Conservation (phyloP, 2,113 vertebrate genomes). For the Plecotus auritus region DNA sequence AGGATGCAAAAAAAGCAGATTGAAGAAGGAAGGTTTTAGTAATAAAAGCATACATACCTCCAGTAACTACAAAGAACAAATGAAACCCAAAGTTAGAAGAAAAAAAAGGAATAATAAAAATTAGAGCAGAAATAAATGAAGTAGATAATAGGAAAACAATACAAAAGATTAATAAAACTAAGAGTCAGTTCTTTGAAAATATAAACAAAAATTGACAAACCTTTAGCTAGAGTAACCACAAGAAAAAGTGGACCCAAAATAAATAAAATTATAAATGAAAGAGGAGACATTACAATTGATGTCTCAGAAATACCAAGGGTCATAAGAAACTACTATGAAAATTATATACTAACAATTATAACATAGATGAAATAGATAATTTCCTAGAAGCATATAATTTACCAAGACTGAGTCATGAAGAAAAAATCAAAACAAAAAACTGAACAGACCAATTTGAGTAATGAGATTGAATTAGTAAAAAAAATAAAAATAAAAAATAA, state of each 20-base stretch:
- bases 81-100: not conserved
- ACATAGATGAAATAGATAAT: not conserved
- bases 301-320: not conserved
- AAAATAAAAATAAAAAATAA: too few species aligned
- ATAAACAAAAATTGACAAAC: not conserved
- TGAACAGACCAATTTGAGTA: not conserved
- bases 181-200: not conserved
- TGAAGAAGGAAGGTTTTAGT: not conserved
- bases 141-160: not conserved
- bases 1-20: not conserved
- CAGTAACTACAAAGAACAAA: not conserved
- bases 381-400: not conserved
- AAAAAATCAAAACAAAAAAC: not conserved
- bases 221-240: not conserved
- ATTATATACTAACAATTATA: not conserved
- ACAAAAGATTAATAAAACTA: not conserved
- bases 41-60: not conserved
- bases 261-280: not conserved
- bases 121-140: not conserved
- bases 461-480: not conserved
- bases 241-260: not conserved
- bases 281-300: not conserved
- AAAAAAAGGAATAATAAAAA: not conserved
- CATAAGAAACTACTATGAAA: not conserved
- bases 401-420: not conserved